phyloP scores from a whole-genome alignment of 2,888 invertebrate species.

The Leptogaster cylindrica region DNA sequence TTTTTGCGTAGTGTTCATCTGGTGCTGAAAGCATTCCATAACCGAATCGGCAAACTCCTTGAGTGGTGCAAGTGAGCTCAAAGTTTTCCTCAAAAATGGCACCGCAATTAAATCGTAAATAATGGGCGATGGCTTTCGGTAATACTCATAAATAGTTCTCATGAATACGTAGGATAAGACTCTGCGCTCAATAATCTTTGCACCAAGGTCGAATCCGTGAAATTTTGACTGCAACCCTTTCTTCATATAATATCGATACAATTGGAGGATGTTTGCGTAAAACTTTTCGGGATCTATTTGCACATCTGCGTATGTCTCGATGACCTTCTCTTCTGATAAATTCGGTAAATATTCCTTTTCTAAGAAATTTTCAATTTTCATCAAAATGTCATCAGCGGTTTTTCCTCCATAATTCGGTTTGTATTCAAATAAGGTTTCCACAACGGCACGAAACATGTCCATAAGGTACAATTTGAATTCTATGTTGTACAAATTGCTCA shows the following conservation, averaged over 20 bases:
- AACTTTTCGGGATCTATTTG: slow-evolving; percentile 3
- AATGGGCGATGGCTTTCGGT: slow-evolving; percentile 15
- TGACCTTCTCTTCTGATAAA: background rate
- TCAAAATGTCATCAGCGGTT: slow-evolving; percentile 7
- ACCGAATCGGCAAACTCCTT: slow-evolving; percentile 4
- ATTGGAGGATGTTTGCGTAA: slow-evolving; percentile 4
- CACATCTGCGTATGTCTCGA: background rate
- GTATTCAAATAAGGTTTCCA: background rate
- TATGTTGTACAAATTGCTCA: background rate
- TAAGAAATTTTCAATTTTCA: background rate
- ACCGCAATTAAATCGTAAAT: slow-evolving; percentile 8
- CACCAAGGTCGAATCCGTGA: background rate
- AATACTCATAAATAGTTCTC: slow-evolving; percentile 9
- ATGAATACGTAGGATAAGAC: slow-evolving; percentile 7
- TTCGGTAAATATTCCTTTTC: slow-evolving; percentile 11
- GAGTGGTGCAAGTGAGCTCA: slow-evolving; percentile 7
- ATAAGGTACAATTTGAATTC: background rate
- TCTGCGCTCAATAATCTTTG: slow-evolving; percentile 8
- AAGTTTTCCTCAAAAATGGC: background rate
- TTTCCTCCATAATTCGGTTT: slow-evolving; percentile 9
- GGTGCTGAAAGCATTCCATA: slow-evolving; percentile 1
- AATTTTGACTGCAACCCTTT: background rate
- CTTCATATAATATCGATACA: slow-evolving; percentile 9
- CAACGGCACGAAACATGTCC: background rate
- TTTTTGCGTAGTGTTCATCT: slow-evolving; percentile 6